Evolutionary conservation across 2,113 vertebrate genomes (phyloP).

Genomic region (Labeo rohita): DNA sequence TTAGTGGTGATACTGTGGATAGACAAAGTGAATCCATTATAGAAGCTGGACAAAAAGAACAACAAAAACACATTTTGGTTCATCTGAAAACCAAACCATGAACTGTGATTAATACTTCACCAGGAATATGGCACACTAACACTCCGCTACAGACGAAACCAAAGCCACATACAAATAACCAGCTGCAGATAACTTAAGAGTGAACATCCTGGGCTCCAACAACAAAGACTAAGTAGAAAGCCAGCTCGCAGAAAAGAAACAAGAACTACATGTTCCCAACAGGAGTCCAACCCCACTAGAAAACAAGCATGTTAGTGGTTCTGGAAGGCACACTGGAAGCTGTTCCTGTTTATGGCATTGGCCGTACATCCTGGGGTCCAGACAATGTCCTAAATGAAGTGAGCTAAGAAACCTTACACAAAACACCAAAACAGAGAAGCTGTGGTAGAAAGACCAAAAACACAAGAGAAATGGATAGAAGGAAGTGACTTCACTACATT

Average conservation of each 20-base stretch:
- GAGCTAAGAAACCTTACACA: neutral
- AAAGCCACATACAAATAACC: neutral
- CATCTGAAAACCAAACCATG: neutral
- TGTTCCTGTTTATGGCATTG: neutral
- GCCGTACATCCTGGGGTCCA: neutral
- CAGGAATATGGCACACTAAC: neutral
- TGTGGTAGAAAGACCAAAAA: neutral
- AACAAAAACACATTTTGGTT: conserved; percentile 16
- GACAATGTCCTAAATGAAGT: neutral
- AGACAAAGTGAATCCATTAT: neutral
- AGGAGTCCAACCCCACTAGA: neutral
- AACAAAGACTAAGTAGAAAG: neutral
- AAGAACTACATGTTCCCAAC: too few species aligned
- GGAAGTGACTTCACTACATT: too few species aligned
- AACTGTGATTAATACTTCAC: neutral
- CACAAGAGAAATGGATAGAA: neutral
- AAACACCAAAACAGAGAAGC: neutral
- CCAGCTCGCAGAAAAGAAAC: neutral
- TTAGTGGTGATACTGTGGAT: conserved; percentile 93
- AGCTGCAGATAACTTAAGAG: neutral
- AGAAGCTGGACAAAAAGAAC: conserved; percentile 46
- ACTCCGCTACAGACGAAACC: neutral
- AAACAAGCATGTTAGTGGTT: neutral
- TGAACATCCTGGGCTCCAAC: neutral
- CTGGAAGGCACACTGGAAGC: neutral